Conservation (phyloP, 2,797 vertebrate species). For the Podarcis siculus region DNA sequence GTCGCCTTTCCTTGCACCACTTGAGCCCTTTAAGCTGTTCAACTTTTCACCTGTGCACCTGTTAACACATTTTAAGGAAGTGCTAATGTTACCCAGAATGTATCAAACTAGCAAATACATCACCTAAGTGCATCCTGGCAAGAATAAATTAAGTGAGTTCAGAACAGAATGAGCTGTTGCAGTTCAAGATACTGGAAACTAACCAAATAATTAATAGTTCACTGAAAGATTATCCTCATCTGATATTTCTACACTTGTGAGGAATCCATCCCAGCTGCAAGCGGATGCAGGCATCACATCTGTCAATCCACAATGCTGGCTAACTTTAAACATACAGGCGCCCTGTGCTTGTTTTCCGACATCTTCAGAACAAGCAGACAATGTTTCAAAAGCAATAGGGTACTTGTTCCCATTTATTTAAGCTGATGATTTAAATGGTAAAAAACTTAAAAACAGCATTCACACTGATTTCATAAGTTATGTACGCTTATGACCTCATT, state of each 20-base stretch:
- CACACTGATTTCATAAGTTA: background rate
- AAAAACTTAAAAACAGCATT: background rate
- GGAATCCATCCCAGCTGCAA: slow-evolving; percentile 66
- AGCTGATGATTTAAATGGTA: background rate
- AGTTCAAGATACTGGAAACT: slow-evolving; percentile 50
- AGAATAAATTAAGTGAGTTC: slow-evolving; percentile 51
- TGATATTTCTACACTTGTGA: slow-evolving; percentile 64
- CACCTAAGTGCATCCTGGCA: slow-evolving; percentile 2
- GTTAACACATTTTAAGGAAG: slow-evolving; percentile 45
- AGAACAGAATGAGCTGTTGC: slow-evolving; percentile 66
- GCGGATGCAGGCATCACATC: background rate
- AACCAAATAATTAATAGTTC: slow-evolving; percentile 57
- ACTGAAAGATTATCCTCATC: slow-evolving; percentile 70
- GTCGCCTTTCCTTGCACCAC: slow-evolving; percentile 32
- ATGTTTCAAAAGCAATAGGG: background rate
- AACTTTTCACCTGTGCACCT: slow-evolving; percentile 44
- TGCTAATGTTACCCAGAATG: background rate
- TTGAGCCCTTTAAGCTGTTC: background rate
- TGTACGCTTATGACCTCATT: background rate
- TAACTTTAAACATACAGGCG: slow-evolving; percentile 4
- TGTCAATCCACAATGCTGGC: slow-evolving; percentile 36
- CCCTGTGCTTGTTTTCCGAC: background rate
- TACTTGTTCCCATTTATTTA: background rate
- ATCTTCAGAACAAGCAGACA: background rate
- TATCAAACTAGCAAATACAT: slow-evolving; percentile 9